Base-by-base conservation (phyloP, 2,797 vertebrate genomes). In the Parauchenoglanis punctatus region DNA sequence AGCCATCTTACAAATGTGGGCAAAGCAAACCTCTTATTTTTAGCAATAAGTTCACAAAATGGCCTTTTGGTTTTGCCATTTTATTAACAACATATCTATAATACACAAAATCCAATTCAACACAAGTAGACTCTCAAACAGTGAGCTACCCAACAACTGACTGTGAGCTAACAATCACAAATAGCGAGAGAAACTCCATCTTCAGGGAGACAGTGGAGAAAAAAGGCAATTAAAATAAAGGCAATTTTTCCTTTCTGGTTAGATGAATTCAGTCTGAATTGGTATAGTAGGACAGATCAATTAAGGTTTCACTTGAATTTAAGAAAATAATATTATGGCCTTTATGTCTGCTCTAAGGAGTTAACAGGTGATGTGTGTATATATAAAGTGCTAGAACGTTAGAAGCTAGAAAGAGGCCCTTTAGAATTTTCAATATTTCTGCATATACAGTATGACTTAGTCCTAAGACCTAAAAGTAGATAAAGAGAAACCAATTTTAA, bases 81-180 rank as follows among this genome's bases (percentile, higher is more conserved):
- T 44, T 61, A 61, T 81, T 81, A 11, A 44, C 20, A 81, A 81
- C n/a, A 58, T 81, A 61, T 61, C 78, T 56, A 81, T 61, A 40
- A 81, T n/a, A 25, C 20, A 40, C 4, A 81, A n/a, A 81, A 81
- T 81, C 58, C 20, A 61, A 25, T 81, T 81, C 12, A 61, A 13
- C 20, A 3, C 2, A 17, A 35, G 11, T 13, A 81, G 18, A 44
- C 78, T 44, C 58, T 63, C 40, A 17, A 46, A 7, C 23, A 63
- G 35, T 46, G 20, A 65, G 20, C 80, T 63, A 65, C 8, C 25
- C 25, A 82, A 25, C 40, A 28, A 28, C 40, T 49, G 12, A 81
- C 56, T 63, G 58, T 81, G 25, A 82, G 59, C 80, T 63, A 46
- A 63, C 59, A 65, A 65, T 40, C 18, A 59, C 31, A 63, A 46